Evolutionary conservation across 2,113 vertebrate species (phyloP).

Genomic region (Podarcis raffonei): DNA sequence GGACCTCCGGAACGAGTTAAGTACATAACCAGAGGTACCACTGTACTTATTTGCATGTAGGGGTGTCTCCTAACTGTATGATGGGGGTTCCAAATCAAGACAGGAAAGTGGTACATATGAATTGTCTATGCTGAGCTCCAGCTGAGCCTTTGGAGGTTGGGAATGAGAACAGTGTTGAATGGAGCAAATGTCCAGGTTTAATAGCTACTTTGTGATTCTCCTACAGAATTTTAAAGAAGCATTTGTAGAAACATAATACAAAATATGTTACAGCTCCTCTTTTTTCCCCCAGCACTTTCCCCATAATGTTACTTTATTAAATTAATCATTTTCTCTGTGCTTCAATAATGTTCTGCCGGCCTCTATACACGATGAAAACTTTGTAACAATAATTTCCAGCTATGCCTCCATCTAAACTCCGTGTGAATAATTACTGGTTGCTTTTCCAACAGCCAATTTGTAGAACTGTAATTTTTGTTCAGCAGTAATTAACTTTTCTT

Average conservation of each 20-base stretch:
- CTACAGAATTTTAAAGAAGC: background rate
- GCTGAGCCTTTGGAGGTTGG: background rate
- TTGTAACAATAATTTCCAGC: conserved; percentile 64
- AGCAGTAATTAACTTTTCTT: conserved; percentile 58
- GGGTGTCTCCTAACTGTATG: background rate
- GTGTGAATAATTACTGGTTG: conserved; percentile 60
- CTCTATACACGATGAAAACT: conserved; percentile 49
- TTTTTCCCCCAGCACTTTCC: conserved; percentile 7
- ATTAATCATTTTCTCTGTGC: conserved; percentile 59
- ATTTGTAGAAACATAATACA: background rate
- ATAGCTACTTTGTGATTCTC: background rate
- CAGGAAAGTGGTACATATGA: background rate
- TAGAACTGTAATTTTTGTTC: conserved; percentile 56
- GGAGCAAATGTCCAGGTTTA: background rate
- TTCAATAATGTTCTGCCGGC: conserved; percentile 60
- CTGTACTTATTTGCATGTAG: background rate
- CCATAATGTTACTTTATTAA: conserved; percentile 52
- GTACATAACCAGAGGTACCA: too few relatives aligned
- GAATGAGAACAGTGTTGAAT: background rate
- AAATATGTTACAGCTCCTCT: background rate
- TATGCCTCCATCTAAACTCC: conserved; percentile 53
- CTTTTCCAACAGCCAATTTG: conserved; percentile 63
- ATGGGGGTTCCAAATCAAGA: background rate
- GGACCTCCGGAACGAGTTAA: too few relatives aligned
- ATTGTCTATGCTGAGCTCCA: background rate